Conservation (phyloP, 2,797 vertebrate genomes). For the Takifugu ocellatus region DNA sequence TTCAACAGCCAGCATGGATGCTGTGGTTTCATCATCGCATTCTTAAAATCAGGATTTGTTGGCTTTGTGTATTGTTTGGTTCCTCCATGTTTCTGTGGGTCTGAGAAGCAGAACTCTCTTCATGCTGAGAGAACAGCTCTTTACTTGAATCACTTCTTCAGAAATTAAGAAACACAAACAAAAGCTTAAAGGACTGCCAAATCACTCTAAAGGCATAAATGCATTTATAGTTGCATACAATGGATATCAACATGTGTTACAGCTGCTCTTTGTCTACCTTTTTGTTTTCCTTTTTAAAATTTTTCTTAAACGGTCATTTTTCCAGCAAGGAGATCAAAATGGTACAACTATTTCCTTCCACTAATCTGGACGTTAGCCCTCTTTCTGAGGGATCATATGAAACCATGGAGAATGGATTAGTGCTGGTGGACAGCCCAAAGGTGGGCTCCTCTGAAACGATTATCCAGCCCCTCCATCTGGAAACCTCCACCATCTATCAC, state of each 20-base stretch:
- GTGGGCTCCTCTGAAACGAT: constrained; percentile 60
- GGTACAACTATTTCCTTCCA: constrained; percentile 85
- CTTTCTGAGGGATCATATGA: constrained; percentile 60
- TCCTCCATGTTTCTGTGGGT: too few species aligned
- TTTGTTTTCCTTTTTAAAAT: not conserved
- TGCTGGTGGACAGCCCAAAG: constrained; percentile 31
- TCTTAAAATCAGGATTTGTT: not conserved
- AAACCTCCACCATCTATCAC: constrained; percentile 74
- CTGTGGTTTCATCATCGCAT: too few species aligned
- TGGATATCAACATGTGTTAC: too few species aligned
- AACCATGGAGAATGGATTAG: constrained; percentile 49
- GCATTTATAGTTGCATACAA: too few species aligned
- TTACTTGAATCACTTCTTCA: too few species aligned
- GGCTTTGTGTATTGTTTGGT: not conserved
- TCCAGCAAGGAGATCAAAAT: constrained; percentile 61
- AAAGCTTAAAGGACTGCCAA: too few species aligned
- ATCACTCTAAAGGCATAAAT: too few species aligned
- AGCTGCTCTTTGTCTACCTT: not conserved
- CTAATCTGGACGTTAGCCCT: constrained; percentile 60
- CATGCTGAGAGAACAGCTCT: too few species aligned
- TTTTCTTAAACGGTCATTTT: not conserved
- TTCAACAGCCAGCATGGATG: not conserved
- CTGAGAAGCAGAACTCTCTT: too few species aligned
- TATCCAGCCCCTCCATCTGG: constrained; percentile 58
- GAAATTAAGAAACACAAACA: too few species aligned